These are phyloP conservation scores for Mastomys natalensis DNA, from an alignment of 2,113 vertebrate species.

Conservation along the genomic window DNA sequence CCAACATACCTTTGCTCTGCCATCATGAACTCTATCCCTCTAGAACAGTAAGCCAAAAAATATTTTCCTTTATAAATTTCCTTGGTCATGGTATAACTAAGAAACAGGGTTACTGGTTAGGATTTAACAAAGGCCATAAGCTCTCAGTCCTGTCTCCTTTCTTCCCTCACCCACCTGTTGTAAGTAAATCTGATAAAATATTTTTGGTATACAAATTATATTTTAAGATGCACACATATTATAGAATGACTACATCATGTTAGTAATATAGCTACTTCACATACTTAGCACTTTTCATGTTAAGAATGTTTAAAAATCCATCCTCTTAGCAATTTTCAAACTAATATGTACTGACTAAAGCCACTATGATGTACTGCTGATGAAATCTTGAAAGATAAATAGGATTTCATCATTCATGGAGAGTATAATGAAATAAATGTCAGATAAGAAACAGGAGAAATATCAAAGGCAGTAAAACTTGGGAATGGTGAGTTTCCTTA, in stretches of 20 bases:
- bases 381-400: constrained; percentile 27
- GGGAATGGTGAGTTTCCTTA: constrained; percentile 14
- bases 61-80: not conserved
- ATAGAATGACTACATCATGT: not conserved
- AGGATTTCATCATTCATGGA: not conserved
- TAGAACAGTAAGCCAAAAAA: too few relatives aligned
- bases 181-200: not conserved
- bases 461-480: not conserved
- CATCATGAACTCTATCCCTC: not conserved
- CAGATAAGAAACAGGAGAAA: constrained; percentile 48
- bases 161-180: too few relatives aligned
- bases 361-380: not conserved
- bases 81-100: not conserved
- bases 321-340: not conserved
- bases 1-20: not conserved
- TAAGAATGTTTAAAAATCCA: constrained; percentile 19
- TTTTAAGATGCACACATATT: not conserved
- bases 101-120: not conserved
- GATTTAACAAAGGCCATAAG: constrained; percentile 43
- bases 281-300: not conserved
- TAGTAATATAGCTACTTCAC: not conserved
- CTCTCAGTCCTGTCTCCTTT: not conserved
- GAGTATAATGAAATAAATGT: not conserved
- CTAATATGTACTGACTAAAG: not conserved
- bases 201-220: not conserved